Evolutionary conservation across 2,888 invertebrate species (phyloP), one percentile per base, ranked within the genome.

Genomic region (Eumerus sabulonum): DNA sequence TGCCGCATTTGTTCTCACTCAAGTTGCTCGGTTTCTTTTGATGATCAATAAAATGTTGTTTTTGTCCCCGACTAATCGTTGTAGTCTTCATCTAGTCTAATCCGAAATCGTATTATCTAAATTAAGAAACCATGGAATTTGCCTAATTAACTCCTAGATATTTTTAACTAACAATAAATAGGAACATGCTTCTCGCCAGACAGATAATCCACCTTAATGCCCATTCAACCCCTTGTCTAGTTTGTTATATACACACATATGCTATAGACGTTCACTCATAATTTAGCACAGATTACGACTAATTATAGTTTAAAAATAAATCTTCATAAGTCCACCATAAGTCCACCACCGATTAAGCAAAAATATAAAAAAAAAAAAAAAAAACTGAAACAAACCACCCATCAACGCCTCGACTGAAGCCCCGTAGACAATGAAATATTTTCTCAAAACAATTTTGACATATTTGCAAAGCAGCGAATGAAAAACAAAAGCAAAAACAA

Each of bases 161-260:
- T 62, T 45, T 56, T 56, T 44, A 53, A 47, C 62, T 51, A 18
- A 5, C 14, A 44, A 27, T 27, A 48, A 42, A 18, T 44, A n/a
- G 36, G 12, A 59, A 36, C n/a, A 47, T 17, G 19, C 42, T 27
- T 27, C 27, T 57, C 35, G 19, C 9, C 14, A 42, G 17, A 50
- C 17, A 57, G 27, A 19, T 62, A 71, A 71, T 71, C 71, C 71
- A 63, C 35, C 18, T 17, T 62, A 54, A 71, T 71, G 62, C 48
- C 62, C 44, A 71, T 62, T 71, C 71, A 71, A 71, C 71, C 50
- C 62, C 71, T 50, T 63, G 71, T 63, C 71, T 54, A 19, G 44
- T 68, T 60, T 48, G 56, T 62, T 38, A 44, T 44, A 36, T 36
- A 48, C 42, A 71, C 27, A 7, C 27, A n/a, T n/a, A n/a, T n/a